These are phyloP conservation scores for Mastomys natalensis DNA, from an alignment of 2,113 vertebrate species.

Conservation along the genomic window DNA sequence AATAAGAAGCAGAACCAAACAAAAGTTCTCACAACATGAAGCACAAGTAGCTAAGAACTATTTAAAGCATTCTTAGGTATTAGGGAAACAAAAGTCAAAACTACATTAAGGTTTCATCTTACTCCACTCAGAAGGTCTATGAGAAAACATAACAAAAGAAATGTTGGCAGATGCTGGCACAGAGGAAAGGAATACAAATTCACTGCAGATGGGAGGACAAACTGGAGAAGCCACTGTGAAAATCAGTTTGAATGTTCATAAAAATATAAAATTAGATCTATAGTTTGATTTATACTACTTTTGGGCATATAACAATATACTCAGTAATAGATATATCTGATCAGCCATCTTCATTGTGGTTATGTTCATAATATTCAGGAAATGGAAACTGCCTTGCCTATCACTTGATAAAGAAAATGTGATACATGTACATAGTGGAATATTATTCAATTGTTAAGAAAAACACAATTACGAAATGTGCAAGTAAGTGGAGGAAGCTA, in stretches of 20 bases:
- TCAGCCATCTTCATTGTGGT: too few relatives aligned
- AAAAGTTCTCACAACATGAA: neutral
- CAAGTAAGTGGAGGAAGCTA: neutral
- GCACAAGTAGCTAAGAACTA: neutral
- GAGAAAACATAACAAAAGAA: neutral
- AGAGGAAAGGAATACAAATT: neutral
- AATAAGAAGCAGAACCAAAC: neutral
- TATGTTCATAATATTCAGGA: neutral
- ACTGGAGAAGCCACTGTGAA: neutral
- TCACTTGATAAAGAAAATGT: neutral
- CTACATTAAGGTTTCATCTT: neutral
- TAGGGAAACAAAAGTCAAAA: neutral
- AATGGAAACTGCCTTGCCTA: neutral
- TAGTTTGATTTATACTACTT: neutral
- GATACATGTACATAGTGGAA: neutral
- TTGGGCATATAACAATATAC: neutral
- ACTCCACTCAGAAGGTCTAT: neutral
- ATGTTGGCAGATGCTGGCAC: neutral
- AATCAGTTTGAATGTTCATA: neutral
- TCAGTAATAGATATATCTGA: neutral
- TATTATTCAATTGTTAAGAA: neutral
- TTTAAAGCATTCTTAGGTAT: neutral
- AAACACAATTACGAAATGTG: neutral
- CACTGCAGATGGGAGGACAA: neutral
- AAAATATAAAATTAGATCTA: neutral